Base-by-base conservation (phyloP, 1,140 invertebrate species). In the Philotrypesis tridentata region DNA sequence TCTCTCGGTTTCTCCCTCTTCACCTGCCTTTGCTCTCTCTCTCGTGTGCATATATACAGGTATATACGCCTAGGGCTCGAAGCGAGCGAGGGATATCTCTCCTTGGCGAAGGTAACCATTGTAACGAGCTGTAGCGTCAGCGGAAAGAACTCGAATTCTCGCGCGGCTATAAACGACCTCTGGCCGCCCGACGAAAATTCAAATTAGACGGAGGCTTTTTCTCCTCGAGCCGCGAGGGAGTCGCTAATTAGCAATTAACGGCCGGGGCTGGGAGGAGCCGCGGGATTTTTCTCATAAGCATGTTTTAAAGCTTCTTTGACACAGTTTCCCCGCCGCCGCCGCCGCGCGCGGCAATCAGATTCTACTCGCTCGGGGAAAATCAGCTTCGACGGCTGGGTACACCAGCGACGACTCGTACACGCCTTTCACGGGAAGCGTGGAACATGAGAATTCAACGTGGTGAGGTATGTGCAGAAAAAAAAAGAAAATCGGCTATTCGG, bases 211-310 rank as follows among this genome's bases (percentile, higher is more conserved):
- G 25, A 29, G 65, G 23, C 11, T 48, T n/a, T 71, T 71, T 61
- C 27, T 48, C n/a, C 27, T 73, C 43, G 43, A 14, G 71, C 23
- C 11, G 25, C 23, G 25, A 40, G 33, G 29, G 27, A 21, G 37
- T 17, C 14, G 25, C 40, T 73, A 73, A 73, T 73, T 73, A 73
- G 71, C 71, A 60, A 73, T 73, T 73, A 73, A 60, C 12, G n/a
- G 6, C n/a, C 55, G 23, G 23, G 27, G 11, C 25, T 65, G 61
- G 25, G 2, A 5, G 60, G 23, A 14, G 55, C 7, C 55, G 7
- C 17, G 7, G 25, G 9, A n/a, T 68, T 9, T 68, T 68, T 68
- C 27, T 31, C 31, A 31, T 33, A 31, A 31, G 33, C 33, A 37
- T 3, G n/a, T n/a, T 37, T 37, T 37, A 5, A 37, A 37, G 67